Evolutionary conservation across 2,113 vertebrate genomes (phyloP).

Genomic region (Melanostigma gelatinosum): DNA sequence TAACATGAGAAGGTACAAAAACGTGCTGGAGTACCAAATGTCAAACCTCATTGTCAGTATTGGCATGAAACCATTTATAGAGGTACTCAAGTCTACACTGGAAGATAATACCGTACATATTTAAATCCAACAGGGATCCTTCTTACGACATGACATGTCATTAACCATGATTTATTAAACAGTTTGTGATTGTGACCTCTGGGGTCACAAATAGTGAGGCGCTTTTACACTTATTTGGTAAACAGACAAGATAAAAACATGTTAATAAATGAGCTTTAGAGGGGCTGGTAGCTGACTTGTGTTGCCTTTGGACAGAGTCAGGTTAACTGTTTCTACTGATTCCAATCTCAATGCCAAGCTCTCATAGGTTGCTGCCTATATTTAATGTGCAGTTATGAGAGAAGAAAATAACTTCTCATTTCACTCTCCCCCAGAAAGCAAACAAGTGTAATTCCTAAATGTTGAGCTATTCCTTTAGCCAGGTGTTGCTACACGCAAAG

Average conservation of each 20-base stretch:
- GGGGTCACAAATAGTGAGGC: not conserved
- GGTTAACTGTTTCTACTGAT: too few relatives aligned
- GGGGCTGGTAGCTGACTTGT: too few relatives aligned
- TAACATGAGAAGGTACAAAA: not conserved
- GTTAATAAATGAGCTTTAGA: too few relatives aligned
- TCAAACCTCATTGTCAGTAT: not conserved
- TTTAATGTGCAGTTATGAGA: too few relatives aligned
- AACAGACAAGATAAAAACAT: too few relatives aligned
- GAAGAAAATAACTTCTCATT: not conserved
- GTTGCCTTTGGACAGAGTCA: too few relatives aligned
- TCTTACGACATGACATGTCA: not conserved
- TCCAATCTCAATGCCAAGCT: too few relatives aligned
- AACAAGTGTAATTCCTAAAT: not conserved
- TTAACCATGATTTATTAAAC: not conserved
- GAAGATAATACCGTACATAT: not conserved
- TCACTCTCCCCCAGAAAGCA: not conserved
- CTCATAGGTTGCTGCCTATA: too few relatives aligned
- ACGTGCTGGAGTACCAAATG: not conserved
- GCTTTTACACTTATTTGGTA: too few relatives aligned
- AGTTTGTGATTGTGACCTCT: not conserved
- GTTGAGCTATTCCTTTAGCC: not conserved
- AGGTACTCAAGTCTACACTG: not conserved
- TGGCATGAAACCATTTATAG: not conserved
- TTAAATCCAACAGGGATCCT: not conserved
- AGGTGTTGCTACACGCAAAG: not conserved